These are phyloP conservation scores for Zoanthus solanderi DNA, from an alignment of 92 coral and sea anemone species.

Conservation along the genomic window DNA sequence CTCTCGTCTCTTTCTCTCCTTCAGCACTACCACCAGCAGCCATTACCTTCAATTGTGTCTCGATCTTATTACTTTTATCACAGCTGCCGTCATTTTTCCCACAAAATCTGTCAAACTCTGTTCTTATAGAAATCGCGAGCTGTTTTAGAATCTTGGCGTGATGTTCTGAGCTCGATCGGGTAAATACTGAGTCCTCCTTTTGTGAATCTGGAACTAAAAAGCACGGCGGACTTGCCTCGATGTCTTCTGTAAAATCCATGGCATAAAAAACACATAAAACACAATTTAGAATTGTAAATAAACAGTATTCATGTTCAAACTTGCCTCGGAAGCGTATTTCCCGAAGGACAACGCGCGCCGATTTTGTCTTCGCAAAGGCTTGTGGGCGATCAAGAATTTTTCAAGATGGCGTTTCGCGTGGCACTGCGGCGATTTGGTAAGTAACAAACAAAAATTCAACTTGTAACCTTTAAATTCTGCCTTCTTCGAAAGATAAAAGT, in stretches of 20 bases:
- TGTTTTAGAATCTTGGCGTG: conserved; percentile 58
- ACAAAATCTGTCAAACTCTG: neutral
- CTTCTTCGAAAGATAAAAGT: neutral
- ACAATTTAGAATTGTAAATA: neutral
- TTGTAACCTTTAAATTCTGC: neutral
- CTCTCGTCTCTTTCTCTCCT: conserved; percentile 14
- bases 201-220: conserved; percentile 86
- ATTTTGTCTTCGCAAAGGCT: conserved; percentile 11
- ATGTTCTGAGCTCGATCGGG: conserved; percentile 56
- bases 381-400: conserved; percentile 48
- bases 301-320: conserved; percentile 26
- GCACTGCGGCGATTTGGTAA: conserved; percentile 91
- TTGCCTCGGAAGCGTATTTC: conserved; percentile 39
- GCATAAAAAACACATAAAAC: neutral
- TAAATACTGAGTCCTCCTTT: conserved; percentile 50
- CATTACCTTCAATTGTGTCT: conserved; percentile 9
- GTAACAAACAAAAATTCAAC: conserved; percentile 42
- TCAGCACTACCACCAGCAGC: conserved; percentile 26
- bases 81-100: conserved; percentile 20
- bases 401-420: conserved; percentile 99
- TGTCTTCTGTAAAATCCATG: conserved; percentile 83
- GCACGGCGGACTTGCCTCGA: conserved; percentile 82
- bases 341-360: conserved; percentile 51
- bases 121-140: conserved; percentile 54
- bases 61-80: neutral